Conservation (phyloP, 2,113 vertebrate species). For the Bos javanicus region DNA sequence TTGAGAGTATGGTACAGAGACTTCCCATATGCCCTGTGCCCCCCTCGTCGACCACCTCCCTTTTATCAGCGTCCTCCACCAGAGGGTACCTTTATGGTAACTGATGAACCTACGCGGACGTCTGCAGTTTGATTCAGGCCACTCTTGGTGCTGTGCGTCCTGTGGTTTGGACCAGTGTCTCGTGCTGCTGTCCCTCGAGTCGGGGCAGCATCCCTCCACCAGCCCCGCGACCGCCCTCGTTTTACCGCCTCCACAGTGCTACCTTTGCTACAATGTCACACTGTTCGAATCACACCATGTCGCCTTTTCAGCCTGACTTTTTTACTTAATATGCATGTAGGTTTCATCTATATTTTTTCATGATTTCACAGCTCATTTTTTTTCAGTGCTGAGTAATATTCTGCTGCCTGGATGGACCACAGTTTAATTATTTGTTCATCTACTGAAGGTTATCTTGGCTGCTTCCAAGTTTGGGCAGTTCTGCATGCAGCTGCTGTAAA, state of each 20-base stretch:
- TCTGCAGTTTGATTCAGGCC: not conserved
- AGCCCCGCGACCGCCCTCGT: not conserved
- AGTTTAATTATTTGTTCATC: not conserved
- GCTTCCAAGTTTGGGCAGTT: not conserved
- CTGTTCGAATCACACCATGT: accelerated
- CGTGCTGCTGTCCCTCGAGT: accelerated
- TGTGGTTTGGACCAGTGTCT: not conserved
- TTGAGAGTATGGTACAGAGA: not conserved
- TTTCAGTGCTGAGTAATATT: not conserved
- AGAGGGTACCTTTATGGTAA: not conserved
- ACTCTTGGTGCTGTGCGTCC: not conserved
- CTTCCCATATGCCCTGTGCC: accelerated
- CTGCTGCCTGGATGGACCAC: not conserved
- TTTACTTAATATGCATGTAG: not conserved
- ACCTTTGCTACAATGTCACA: not conserved
- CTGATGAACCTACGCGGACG: accelerated
- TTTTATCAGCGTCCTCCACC: not conserved
- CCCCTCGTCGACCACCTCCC: not conserved
- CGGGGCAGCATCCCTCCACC: not conserved
- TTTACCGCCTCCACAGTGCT: not conserved
- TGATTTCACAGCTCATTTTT: not conserved
- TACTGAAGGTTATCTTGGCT: not conserved
- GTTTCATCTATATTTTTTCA: not conserved
- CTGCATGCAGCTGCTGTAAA: not conserved
- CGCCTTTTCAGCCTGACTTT: not conserved